Base-by-base conservation (phyloP, 2,113 vertebrate species). In the Azemiops feae region DNA sequence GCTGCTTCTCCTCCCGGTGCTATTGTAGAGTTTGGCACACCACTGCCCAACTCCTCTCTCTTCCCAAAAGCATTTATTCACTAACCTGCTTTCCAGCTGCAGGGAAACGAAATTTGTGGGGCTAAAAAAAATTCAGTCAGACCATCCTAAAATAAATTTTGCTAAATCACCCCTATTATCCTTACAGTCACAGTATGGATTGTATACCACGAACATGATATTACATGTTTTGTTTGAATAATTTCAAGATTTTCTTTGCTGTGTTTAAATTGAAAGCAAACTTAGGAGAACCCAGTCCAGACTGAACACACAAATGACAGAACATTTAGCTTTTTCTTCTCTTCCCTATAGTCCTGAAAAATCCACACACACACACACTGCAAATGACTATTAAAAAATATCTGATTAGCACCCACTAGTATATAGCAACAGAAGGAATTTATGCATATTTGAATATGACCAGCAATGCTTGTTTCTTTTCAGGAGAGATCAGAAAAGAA, bases 331-430 rank as follows among this genome's bases (percentile, higher is more conserved):
- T 54, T 54, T 54, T 54, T 53, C 18, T 34, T 55, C 14, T 25
- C 7, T 88, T 89, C 58, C 18, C 89, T 45, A 18, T 30, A 58
- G 64, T 60, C 39, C 27, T 64, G 57, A 60, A 89, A 89, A 89
- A 60, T 64, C 11, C 43, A 45, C 5, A 10, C 30, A 47, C 34
- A 92, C 55, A 91, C 92, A 93, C 5, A 16, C 57, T n/a, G 11
- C 43, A 89, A 60, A 64, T 16, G 43, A 30, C 43, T 47, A 89
- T 45, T 9, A 11, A 57, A 86, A 43, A 89, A 58, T 39, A 25
- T 45, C 25, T 39, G 86, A 30, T 91, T 91, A 64, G 93, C 64
- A 90, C 92, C 93, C 57, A 23, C n/a, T 94, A 96, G 91, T 93
- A 90, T 53, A 57, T 90, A 94, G 86, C 91, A 95, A 23, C 90